Conservation (phyloP, 2,113 vertebrate genomes). For the Istiophorus platypterus region DNA sequence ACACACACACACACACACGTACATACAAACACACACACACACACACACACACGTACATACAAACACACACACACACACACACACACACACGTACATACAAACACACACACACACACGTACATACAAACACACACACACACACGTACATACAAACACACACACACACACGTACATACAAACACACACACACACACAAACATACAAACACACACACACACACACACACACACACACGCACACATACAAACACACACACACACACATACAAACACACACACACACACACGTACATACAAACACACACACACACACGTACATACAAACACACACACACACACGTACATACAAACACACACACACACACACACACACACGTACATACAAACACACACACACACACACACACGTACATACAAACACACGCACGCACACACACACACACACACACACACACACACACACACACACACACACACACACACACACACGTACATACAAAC, state of each 20-base stretch:
- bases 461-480: slow-evolving; percentile 9
- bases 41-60: slow-evolving; percentile 26
- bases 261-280: slow-evolving; percentile 1
- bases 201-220: no score
- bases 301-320: no score
- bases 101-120: no score
- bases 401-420: no score
- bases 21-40: slow-evolving; percentile 47
- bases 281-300: no score
- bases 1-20: no score
- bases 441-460: slow-evolving; percentile 27
- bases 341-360: slow-evolving; percentile 45
- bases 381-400: slow-evolving; percentile 2
- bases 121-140: no score
- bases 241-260: slow-evolving; percentile 28
- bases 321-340: no score
- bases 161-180: slow-evolving; percentile 25
- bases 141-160: slow-evolving; percentile 24
- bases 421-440: no score
- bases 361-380: slow-evolving; percentile 27
- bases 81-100: no score
- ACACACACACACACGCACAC: slow-evolving; percentile 29
- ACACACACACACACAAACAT: not conserved
- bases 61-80: slow-evolving; percentile 11
- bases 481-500: no score